These are phyloP conservation scores for Rhyacophila evoluta DNA, from an alignment of 2,888 invertebrate species.

Conservation along the genomic window DNA sequence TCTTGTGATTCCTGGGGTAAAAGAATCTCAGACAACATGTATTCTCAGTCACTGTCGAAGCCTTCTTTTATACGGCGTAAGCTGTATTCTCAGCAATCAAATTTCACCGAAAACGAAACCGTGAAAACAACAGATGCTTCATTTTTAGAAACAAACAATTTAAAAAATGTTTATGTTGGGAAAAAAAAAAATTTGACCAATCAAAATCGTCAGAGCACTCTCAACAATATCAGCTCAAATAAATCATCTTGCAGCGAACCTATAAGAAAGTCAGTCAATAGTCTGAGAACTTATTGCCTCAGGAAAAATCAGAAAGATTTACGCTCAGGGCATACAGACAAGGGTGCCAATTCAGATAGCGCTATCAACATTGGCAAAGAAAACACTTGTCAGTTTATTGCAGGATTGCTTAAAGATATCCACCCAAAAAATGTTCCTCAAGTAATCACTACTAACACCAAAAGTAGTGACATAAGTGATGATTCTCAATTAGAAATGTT, in stretches of 20 bases:
- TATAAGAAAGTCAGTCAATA: slow-evolving; percentile 11
- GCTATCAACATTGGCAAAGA: slow-evolving; percentile 23
- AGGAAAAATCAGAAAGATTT: slow-evolving; percentile 30
- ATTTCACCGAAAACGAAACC: slow-evolving; percentile 26
- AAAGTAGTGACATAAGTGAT: background rate
- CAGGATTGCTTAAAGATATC: slow-evolving; percentile 30
- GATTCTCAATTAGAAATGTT: background rate
- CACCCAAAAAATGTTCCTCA: background rate
- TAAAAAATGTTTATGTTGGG: slow-evolving; percentile 23
- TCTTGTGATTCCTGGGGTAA: slow-evolving; percentile 23
- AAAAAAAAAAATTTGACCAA: slow-evolving; percentile 4
- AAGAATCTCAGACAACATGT: slow-evolving; percentile 31
- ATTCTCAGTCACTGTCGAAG: slow-evolving; percentile 21
- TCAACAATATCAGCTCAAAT: background rate
- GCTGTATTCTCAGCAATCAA: slow-evolving; percentile 33
- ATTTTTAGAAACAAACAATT: slow-evolving; percentile 31
- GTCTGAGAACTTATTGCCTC: slow-evolving; percentile 20
- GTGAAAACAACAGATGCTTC: slow-evolving; percentile 19
- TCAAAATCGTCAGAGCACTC: background rate
- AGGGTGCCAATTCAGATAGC: background rate
- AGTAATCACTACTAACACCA: background rate
- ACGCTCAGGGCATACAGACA: background rate
- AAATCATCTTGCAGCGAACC: background rate
- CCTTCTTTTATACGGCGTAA: slow-evolving; percentile 40
- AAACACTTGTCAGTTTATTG: slow-evolving; percentile 30